These are phyloP conservation scores for Brachyopa scutellaris DNA, from an alignment of 2,888 invertebrate species.

Conservation along the genomic window DNA sequence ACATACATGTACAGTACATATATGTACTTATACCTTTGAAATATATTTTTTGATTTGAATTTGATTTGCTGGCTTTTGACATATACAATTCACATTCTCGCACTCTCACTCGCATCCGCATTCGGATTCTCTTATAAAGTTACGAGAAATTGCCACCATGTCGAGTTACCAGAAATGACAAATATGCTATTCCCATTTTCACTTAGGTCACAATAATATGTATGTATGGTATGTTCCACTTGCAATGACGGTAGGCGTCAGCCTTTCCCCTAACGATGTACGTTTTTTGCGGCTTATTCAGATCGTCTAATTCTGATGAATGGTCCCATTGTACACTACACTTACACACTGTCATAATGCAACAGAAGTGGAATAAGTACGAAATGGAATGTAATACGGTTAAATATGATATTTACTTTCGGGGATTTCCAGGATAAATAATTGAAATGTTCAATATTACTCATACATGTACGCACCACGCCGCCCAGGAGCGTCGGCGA, in stretches of 20 bases:
- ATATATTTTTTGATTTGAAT: too few species aligned
- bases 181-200: constrained; percentile 23
- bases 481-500: too few species aligned
- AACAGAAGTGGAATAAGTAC: constrained; percentile 15
- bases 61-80: constrained; percentile 5
- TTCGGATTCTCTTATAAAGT: not conserved
- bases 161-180: constrained; percentile 22
- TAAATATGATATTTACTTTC: constrained; percentile 52
- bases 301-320: constrained; percentile 50
- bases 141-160: not conserved
- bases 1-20: too few species aligned
- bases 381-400: constrained; percentile 39
- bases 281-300: constrained; percentile 26
- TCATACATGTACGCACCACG: constrained; percentile 13
- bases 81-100: too few species aligned
- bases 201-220: constrained; percentile 13
- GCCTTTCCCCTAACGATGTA: constrained; percentile 2
- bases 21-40: too few species aligned
- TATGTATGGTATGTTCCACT: not conserved
- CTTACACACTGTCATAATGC: constrained; percentile 35
- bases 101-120: too few species aligned
- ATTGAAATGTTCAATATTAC: constrained; percentile 53
- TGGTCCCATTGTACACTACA: constrained; percentile 17
- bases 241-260: not conserved
- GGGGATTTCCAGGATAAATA: constrained; percentile 42